Evolutionary conservation across 2,797 vertebrate genomes (phyloP).

Genomic region (Acrossocheilus wenchowensis): DNA sequence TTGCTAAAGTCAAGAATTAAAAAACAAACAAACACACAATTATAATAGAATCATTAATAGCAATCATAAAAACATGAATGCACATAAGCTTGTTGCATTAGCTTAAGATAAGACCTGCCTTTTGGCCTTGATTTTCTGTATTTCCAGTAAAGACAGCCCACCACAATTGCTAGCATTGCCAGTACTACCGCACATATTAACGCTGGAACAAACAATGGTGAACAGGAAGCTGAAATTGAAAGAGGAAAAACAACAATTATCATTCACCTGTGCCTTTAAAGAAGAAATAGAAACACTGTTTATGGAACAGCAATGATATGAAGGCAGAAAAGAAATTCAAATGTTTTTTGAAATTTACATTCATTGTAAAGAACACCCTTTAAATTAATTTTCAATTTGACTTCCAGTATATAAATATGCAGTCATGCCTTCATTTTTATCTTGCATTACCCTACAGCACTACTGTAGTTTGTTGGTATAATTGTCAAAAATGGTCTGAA

Average conservation of each 20-base stretch:
- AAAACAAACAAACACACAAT: background rate
- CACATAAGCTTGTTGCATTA: background rate
- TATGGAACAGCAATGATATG: background rate
- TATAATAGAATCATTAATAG: background rate
- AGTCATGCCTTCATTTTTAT: background rate
- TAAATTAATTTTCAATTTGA: background rate
- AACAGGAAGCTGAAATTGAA: fast-evolving
- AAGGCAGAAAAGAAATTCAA: background rate
- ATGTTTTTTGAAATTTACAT: too few relatives aligned
- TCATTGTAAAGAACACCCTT: background rate
- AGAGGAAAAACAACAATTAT: background rate
- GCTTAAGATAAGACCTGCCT: background rate
- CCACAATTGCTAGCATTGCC: background rate
- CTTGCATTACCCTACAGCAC: background rate
- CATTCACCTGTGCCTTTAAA: background rate
- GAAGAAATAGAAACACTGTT: background rate
- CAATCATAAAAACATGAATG: background rate
- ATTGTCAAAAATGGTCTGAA: too few relatives aligned
- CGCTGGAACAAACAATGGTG: too few relatives aligned
- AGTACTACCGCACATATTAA: background rate
- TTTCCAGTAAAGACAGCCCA: background rate
- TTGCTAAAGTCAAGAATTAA: background rate
- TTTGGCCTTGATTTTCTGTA: background rate
- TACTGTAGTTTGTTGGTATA: background rate
- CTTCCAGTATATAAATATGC: background rate